Conservation (phyloP, 2,113 vertebrate genomes). For the Girardinichthys multiradiatus region DNA sequence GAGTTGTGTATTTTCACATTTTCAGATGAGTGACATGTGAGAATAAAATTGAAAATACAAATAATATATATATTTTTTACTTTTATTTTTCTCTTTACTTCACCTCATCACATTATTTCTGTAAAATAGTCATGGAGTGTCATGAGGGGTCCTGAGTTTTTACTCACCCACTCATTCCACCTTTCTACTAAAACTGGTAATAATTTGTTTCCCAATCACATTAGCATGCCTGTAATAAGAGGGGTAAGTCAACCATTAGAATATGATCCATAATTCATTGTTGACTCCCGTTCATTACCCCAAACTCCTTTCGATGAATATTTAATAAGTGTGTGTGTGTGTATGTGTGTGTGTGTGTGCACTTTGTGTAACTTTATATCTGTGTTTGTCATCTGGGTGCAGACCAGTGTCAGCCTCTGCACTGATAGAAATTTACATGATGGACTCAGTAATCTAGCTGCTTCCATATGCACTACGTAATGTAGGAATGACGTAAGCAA, state of each 20-base stretch:
- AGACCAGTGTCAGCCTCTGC: constrained; percentile 31
- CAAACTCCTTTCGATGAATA: constrained; percentile 72
- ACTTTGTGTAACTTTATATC: constrained; percentile 41
- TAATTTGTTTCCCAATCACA: constrained; percentile 75
- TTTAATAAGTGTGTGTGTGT: constrained; percentile 66
- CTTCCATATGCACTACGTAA: constrained; percentile 58
- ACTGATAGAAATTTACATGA: constrained; percentile 48
- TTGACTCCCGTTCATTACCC: constrained; percentile 79
- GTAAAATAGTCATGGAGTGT: constrained; percentile 21
- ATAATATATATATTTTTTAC: constrained; percentile 2
- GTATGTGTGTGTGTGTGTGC: constrained; percentile 34
- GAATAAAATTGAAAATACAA: constrained; percentile 11
- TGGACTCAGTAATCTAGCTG: constrained; percentile 45
- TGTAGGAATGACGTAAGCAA: constrained; percentile 44
- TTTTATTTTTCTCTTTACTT: constrained; percentile 1
- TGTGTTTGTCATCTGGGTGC: constrained; percentile 49
- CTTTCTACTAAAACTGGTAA: constrained; percentile 71
- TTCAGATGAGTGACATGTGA: constrained; percentile 5
- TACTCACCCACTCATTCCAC: constrained; percentile 29
- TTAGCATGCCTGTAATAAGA: constrained; percentile 78
- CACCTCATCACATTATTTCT: background rate
- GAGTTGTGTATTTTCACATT: background rate
- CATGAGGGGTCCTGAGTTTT: constrained; percentile 11
- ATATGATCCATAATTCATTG: constrained; percentile 83
- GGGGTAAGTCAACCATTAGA: constrained; percentile 78